phyloP scores from a whole-genome alignment of 2,113 vertebrate genomes.

The Helogale parvula region DNA sequence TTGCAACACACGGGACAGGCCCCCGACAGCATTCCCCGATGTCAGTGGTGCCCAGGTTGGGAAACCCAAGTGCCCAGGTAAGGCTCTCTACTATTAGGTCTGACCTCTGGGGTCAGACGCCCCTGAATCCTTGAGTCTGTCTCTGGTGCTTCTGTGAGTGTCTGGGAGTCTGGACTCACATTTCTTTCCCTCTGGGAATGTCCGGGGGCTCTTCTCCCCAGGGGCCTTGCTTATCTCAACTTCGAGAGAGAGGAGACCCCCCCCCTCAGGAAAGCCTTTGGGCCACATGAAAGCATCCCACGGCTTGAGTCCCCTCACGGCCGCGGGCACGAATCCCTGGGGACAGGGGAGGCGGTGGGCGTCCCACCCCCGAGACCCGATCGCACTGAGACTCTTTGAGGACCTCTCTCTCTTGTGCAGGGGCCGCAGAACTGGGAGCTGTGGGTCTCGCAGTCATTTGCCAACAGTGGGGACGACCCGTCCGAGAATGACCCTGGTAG shows the following conservation, averaged over 20 bases:
- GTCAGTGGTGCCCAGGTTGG: neutral
- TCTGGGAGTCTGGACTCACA: neutral
- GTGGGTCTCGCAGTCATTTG: neutral
- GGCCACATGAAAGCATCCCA: neutral
- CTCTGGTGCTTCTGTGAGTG: neutral
- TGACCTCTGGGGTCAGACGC: neutral
- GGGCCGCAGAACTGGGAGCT: neutral
- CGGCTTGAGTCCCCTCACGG: too few species aligned
- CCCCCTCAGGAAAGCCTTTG: fast-evolving
- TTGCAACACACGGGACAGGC: neutral
- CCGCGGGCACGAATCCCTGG: too few species aligned
- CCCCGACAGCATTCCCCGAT: fast-evolving
- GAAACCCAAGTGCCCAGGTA: neutral
- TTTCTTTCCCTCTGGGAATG: neutral
- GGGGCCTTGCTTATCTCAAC: neutral
- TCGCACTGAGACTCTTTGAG: neutral
- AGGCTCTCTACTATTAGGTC: too few species aligned
- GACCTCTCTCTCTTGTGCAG: neutral
- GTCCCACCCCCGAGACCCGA: neutral
- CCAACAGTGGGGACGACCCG: neutral
- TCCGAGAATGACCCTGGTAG: neutral
- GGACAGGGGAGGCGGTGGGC: neutral
- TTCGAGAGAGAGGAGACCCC: neutral
- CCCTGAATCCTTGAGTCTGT: neutral
- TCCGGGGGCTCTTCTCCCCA: neutral